A percentile compares a stretch with the other conserved stretches of the same genome.
phyloP scores from a whole-genome alignment of 1,140 invertebrate genomes.

The Calephelis virginiensis region DNA sequence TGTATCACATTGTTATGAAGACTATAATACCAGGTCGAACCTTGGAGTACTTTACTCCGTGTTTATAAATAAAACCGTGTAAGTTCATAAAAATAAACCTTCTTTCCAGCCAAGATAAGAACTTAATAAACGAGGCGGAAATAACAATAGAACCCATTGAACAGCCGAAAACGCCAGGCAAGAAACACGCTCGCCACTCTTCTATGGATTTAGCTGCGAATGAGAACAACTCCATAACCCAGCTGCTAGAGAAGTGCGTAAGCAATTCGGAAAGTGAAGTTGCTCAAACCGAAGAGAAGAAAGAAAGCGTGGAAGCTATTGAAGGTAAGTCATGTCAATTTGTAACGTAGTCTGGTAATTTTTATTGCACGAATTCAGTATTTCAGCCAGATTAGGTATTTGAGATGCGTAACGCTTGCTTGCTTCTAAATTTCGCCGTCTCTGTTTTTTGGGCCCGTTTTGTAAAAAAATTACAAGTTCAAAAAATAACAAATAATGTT shows the following conservation, averaged over 20 bases:
- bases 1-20: too few relatives aligned
- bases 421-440: too few relatives aligned
- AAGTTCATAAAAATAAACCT: background rate
- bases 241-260: constrained; percentile 73
- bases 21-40: too few relatives aligned
- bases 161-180: constrained; percentile 47
- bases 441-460: too few relatives aligned
- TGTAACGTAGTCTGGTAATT: too few relatives aligned
- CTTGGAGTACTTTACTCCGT: too few relatives aligned
- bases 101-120: constrained; percentile 57
- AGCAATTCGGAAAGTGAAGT: constrained; percentile 34
- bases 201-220: constrained; percentile 72
- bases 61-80: too few relatives aligned
- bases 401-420: too few relatives aligned
- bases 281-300: constrained; percentile 21
- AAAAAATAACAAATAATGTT: too few relatives aligned
- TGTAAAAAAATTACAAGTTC: too few relatives aligned
- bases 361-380: too few relatives aligned
- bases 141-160: constrained; percentile 67
- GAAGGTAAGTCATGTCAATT: constrained; percentile 16
- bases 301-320: constrained; percentile 22
- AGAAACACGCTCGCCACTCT: constrained; percentile 69
- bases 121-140: constrained; percentile 63
- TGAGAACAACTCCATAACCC: constrained; percentile 64
- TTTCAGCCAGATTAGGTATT: too few relatives aligned